Conservation (phyloP, 2,797 vertebrate species). For the Pampus argenteus region DNA sequence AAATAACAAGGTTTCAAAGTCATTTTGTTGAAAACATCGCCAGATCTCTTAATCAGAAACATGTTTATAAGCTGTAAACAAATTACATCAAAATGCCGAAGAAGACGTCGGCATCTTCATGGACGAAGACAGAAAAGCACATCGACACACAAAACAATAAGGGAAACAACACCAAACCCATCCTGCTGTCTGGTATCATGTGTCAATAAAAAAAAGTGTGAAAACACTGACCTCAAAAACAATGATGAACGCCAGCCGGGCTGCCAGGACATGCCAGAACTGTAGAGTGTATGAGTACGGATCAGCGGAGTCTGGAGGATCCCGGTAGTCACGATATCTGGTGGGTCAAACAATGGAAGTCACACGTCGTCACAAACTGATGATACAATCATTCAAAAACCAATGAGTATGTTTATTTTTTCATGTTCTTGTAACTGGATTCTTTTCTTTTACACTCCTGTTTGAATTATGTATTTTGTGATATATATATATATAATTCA, state of each 20-base stretch:
- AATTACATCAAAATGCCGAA: not conserved
- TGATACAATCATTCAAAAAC: not conserved
- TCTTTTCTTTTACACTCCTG: not conserved
- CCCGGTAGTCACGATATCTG: constrained; percentile 96
- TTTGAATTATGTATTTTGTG: not conserved
- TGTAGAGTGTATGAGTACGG: constrained; percentile 96
- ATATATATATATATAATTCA: constrained; percentile 9
- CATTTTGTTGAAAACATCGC: not conserved
- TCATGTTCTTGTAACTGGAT: not conserved
- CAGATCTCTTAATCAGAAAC: not conserved
- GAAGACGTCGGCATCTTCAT: not conserved
- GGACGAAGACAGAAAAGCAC: constrained; percentile 14
- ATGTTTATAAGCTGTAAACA: not conserved
- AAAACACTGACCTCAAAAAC: constrained; percentile 93
- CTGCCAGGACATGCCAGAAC: constrained; percentile 97
- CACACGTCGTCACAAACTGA: constrained; percentile 21
- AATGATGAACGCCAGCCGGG: constrained; percentile 95
- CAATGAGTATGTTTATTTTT: not conserved
- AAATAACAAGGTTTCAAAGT: not conserved
- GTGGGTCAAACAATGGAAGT: not conserved
- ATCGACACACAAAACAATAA: constrained; percentile 18
- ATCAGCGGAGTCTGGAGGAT: constrained; percentile 90
- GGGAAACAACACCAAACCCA: not conserved
- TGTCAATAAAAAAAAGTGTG: constrained; percentile 7
- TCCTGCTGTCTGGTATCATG: constrained; percentile 1